phyloP scores from a whole-genome alignment of 1,140 invertebrate species.

The Drosophila kanapiae region DNA sequence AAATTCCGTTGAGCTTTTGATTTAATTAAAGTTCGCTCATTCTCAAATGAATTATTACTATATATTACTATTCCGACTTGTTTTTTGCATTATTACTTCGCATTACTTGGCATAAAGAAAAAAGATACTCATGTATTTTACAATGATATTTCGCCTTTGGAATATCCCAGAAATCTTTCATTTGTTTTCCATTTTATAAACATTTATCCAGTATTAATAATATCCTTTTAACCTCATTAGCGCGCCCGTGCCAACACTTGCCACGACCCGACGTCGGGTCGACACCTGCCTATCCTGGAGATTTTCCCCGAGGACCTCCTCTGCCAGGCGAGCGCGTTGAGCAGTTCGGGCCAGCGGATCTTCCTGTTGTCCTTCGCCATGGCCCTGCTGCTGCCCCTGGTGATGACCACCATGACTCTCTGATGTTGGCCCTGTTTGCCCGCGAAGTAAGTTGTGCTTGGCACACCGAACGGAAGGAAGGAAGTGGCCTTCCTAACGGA shows the following conservation, averaged over 20 bases:
- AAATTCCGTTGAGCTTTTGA: too few species aligned
- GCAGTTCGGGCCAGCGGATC: constrained; percentile 86
- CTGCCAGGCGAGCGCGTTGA: constrained; percentile 91
- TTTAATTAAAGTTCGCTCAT: too few species aligned
- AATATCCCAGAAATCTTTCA: not conserved
- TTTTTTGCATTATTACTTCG: too few species aligned
- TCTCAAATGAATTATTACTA: too few species aligned
- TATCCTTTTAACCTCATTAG: constrained; percentile 30
- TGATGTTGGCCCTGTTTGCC: constrained; percentile 73
- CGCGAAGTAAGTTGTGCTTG: constrained; percentile 34
- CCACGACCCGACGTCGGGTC: constrained; percentile 87
- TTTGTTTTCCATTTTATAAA: not conserved
- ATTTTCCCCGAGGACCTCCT: constrained; percentile 90
- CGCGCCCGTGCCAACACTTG: constrained; percentile 88
- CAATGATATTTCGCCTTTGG: too few species aligned
- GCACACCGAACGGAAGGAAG: not conserved
- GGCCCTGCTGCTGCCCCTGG: constrained; percentile 66
- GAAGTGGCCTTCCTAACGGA: not conserved
- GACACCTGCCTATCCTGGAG: constrained; percentile 89
- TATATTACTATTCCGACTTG: too few species aligned
- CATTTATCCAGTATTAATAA: not conserved
- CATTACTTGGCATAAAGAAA: too few species aligned
- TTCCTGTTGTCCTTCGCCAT: constrained; percentile 77
- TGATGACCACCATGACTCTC: constrained; percentile 71
- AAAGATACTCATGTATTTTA: too few species aligned